A percentile compares a stretch with the other conserved stretches of the same genome.
Conservation (phyloP, 2,888 invertebrate species). For the Ennomos fuscantarius region DNA sequence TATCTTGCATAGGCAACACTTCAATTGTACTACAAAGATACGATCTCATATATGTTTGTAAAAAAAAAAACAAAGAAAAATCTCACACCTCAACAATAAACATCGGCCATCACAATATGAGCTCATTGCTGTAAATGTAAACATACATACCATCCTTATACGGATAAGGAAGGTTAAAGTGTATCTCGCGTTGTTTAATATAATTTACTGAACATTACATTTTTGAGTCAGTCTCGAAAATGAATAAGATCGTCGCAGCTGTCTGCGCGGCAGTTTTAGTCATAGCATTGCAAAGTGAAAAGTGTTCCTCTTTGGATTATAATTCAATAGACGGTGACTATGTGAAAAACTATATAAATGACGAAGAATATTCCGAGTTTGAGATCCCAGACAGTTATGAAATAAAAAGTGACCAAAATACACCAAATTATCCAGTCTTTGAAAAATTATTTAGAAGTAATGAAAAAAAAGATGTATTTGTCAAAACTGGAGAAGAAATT, state of each 20-base stretch:
- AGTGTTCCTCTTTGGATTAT: constrained; percentile 36
- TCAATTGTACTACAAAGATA: background rate
- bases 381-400: background rate
- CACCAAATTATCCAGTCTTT: background rate
- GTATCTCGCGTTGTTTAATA: constrained; percentile 43
- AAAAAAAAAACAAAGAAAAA: constrained; percentile 20
- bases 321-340: constrained; percentile 29
- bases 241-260: constrained; percentile 46
- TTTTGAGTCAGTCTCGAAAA: constrained; percentile 48
- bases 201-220: constrained; percentile 24
- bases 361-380: background rate
- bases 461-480: constrained; percentile 16
- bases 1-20: background rate
- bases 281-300: constrained; percentile 42
- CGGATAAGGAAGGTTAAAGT: constrained; percentile 58
- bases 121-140: constrained; percentile 33
- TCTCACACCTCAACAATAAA: constrained; percentile 2
- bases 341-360: background rate
- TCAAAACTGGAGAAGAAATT: constrained; percentile 9
- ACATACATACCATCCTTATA: constrained; percentile 18
- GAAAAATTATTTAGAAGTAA: background rate
- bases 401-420: background rate
- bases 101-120: constrained; percentile 28
- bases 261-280: constrained; percentile 39
- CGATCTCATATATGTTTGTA: background rate